These are phyloP conservation scores for Eolophus roseicapilla DNA, from an alignment of 2,113 vertebrate species.

Conservation along the genomic window DNA sequence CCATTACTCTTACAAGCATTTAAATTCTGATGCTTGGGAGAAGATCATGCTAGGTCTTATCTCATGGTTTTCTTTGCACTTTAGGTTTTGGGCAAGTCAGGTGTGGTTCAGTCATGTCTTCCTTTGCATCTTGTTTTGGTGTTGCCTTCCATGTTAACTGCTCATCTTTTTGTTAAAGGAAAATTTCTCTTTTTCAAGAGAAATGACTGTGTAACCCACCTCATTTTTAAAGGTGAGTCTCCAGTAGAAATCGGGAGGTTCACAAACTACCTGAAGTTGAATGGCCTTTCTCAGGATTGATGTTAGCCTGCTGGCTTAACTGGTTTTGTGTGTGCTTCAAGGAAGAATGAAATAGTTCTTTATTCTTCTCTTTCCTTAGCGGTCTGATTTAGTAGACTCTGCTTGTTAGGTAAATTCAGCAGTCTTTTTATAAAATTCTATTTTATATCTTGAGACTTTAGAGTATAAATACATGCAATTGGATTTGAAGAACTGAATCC, in stretches of 20 bases:
- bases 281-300: neutral
- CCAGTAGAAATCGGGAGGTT: neutral
- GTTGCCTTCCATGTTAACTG: neutral
- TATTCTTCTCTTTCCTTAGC: neutral
- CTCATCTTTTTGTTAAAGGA: neutral
- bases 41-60: neutral
- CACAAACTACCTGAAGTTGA: neutral
- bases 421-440: neutral
- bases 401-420: neutral
- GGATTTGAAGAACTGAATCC: neutral
- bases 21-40: neutral
- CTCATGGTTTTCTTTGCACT: neutral
- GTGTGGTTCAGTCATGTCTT: neutral
- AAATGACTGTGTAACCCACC: rapidly evolving
- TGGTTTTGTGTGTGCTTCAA: neutral
- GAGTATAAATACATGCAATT: neutral
- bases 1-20: rapidly evolving
- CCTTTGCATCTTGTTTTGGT: neutral
- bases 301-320: neutral
- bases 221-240: neutral
- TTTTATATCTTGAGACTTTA: constrained; percentile 28
- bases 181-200: neutral
- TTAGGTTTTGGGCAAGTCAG: neutral
- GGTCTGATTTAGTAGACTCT: neutral
- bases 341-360: neutral